A percentile compares a stretch with the other conserved stretches of the same genome.
Evolutionary conservation across 2,888 invertebrate genomes (phyloP).

Genomic region (Mycogona germanica): DNA sequence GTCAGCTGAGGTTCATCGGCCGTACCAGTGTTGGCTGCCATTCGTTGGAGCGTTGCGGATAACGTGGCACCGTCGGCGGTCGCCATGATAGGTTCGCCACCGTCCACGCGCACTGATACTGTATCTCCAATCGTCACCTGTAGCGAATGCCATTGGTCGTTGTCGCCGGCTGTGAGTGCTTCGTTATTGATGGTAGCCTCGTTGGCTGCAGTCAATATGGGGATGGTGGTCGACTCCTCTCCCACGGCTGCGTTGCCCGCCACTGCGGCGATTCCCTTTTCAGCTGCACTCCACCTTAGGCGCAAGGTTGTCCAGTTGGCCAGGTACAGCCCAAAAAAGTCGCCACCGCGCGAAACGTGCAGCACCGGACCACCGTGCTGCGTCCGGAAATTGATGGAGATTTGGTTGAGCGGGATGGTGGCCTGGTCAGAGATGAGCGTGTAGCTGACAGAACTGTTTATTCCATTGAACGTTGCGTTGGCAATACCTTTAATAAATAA

Average conservation of each 20-base stretch:
- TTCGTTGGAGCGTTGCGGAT: conserved; percentile 17
- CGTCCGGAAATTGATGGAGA: conserved; percentile 35
- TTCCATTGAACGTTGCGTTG: conserved; percentile 74
- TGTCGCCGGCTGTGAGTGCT: conserved; percentile 23
- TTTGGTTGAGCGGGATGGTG: conserved; percentile 43
- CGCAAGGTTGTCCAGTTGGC: neutral
- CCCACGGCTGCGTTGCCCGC: neutral
- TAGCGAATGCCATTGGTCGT: conserved; percentile 28
- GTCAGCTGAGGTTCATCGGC: conserved; percentile 7
- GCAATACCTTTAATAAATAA: conserved; percentile 43
- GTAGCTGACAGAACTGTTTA: conserved; percentile 50
- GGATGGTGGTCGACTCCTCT: too few relatives aligned
- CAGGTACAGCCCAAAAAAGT: neutral
- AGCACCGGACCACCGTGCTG: conserved; percentile 59
- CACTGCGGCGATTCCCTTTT: neutral
- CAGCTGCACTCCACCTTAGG: neutral
- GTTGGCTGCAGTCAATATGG: conserved; percentile 18
- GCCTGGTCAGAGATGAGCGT: conserved; percentile 36
- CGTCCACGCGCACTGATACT: conserved; percentile 20
- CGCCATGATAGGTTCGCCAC: conserved; percentile 2
- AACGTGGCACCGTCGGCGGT: conserved; percentile 18
- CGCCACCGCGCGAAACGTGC: conserved; percentile 42
- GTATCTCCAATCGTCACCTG: conserved; percentile 18
- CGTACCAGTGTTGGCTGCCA: conserved; percentile 22
- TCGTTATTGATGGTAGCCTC: conserved; percentile 26